phyloP scores from a whole-genome alignment of 2,888 invertebrate species.

The Caenorhabditis sp. region DNA sequence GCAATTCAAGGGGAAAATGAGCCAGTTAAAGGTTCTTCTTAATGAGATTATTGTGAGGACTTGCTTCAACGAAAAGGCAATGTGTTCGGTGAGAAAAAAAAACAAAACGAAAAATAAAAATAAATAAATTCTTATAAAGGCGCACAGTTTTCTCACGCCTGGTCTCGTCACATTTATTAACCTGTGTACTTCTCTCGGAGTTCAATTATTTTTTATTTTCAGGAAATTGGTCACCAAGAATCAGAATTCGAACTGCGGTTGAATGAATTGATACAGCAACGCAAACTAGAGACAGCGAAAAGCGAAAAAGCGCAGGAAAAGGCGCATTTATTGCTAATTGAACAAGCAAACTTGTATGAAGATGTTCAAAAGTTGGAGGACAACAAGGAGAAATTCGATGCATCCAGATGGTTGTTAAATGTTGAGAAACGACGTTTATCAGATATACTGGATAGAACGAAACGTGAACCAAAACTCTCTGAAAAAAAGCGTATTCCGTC shows the following conservation, averaged over 20 bases:
- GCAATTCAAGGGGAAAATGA: slow-evolving; percentile 26
- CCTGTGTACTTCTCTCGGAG: background rate
- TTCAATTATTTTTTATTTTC: background rate
- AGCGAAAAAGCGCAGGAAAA: slow-evolving; percentile 23
- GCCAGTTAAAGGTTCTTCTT: slow-evolving; percentile 29
- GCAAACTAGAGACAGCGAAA: slow-evolving; percentile 2
- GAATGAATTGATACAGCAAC: slow-evolving; percentile 14
- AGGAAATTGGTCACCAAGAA: slow-evolving; percentile 39
- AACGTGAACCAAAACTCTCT: slow-evolving; percentile 11
- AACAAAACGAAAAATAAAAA: background rate
- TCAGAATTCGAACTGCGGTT: slow-evolving; percentile 29
- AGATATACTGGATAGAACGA: slow-evolving; percentile 32
- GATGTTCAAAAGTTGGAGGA: slow-evolving; percentile 23
- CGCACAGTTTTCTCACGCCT: background rate
- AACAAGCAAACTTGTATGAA: slow-evolving; percentile 35
- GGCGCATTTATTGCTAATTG: slow-evolving; percentile 12
- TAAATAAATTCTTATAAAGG: background rate
- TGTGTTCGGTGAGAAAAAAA: slow-evolving; percentile 12
- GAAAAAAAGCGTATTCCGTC: background rate
- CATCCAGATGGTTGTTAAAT: slow-evolving; percentile 34
- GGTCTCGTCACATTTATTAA: background rate
- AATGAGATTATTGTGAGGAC: slow-evolving; percentile 38
- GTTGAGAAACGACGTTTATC: slow-evolving; percentile 34
- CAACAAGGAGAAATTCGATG: slow-evolving; percentile 18
- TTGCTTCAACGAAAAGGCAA: slow-evolving; percentile 37